Evolutionary conservation across 2,113 vertebrate genomes (phyloP).

Genomic region (Ameiurus melas): DNA sequence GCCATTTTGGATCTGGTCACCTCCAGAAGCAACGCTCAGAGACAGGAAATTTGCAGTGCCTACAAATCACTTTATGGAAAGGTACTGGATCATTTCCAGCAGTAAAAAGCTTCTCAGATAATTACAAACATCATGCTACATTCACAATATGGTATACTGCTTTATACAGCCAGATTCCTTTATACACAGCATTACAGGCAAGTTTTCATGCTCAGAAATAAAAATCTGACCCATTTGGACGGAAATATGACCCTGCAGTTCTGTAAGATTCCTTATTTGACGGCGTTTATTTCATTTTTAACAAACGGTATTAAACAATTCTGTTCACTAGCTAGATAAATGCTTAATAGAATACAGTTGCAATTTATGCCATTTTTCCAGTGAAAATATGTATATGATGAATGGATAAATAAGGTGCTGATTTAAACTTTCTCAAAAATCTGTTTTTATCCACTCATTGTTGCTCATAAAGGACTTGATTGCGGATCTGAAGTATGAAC

Average conservation of each 20-base stretch:
- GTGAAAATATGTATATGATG: neutral
- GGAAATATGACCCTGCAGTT: neutral
- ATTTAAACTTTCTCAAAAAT: neutral
- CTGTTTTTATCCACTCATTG: neutral
- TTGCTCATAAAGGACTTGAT: conserved; percentile 84
- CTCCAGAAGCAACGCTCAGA: conserved; percentile 86
- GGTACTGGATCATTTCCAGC: conserved; percentile 68
- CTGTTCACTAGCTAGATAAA: neutral
- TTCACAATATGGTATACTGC: neutral
- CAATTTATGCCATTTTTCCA: neutral
- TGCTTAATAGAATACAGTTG: neutral
- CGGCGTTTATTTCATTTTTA: neutral
- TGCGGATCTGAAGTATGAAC: conserved; percentile 92
- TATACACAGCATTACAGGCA: neutral
- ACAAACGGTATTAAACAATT: neutral
- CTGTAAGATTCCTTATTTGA: neutral
- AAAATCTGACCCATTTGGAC: neutral
- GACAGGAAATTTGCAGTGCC: conserved; percentile 81
- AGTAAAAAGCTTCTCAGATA: neutral
- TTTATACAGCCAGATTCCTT: neutral
- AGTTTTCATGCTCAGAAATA: neutral
- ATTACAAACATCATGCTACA: neutral
- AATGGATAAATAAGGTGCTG: neutral
- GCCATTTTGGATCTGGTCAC: conserved; percentile 91
- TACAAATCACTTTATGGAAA: conserved; percentile 93